phyloP scores from a whole-genome alignment of 2,797 vertebrate species.

The Cyprinella venusta region DNA sequence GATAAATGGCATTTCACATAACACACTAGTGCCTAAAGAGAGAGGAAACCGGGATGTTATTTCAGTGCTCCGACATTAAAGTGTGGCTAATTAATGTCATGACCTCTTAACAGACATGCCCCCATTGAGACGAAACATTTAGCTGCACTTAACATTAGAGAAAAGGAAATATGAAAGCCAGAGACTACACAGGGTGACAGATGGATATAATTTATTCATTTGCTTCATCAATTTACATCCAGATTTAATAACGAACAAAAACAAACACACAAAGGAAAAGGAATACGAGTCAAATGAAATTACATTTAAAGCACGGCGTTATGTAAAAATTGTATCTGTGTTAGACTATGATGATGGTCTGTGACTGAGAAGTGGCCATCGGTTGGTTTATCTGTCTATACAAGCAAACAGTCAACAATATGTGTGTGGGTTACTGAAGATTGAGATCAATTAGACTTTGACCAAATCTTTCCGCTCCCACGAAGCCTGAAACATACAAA shows the following conservation, averaged over 20 bases:
- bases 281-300: slow-evolving; percentile 65
- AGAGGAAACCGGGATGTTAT: slow-evolving; percentile 30
- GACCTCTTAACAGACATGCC: slow-evolving; percentile 75
- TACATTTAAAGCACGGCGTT: slow-evolving; percentile 58
- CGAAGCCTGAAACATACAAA: slow-evolving; percentile 81
- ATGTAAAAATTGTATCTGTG: slow-evolving; percentile 47
- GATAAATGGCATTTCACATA: slow-evolving; percentile 20
- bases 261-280: slow-evolving; percentile 69
- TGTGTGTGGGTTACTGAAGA: slow-evolving; percentile 24
- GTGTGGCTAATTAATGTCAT: slow-evolving; percentile 78
- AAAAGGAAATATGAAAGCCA: slow-evolving; percentile 72
- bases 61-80: slow-evolving; percentile 53
- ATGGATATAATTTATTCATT: slow-evolving; percentile 72
- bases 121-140: slow-evolving; percentile 80
- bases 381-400: slow-evolving; percentile 40
- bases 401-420: slow-evolving; percentile 39
- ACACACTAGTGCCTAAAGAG: slow-evolving; percentile 10
- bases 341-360: slow-evolving; percentile 29
- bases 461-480: slow-evolving; percentile 98
- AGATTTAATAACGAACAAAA: slow-evolving; percentile 66
- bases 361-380: slow-evolving; percentile 42
- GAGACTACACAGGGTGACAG: slow-evolving; percentile 62
- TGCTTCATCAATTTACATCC: slow-evolving; percentile 70
- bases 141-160: slow-evolving; percentile 71
- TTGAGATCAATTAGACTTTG: slow-evolving; percentile 89